Evolutionary conservation across 2,797 vertebrate genomes (phyloP), one percentile per base, ranked within the genome.

Genomic region (Periparus ater): DNA sequence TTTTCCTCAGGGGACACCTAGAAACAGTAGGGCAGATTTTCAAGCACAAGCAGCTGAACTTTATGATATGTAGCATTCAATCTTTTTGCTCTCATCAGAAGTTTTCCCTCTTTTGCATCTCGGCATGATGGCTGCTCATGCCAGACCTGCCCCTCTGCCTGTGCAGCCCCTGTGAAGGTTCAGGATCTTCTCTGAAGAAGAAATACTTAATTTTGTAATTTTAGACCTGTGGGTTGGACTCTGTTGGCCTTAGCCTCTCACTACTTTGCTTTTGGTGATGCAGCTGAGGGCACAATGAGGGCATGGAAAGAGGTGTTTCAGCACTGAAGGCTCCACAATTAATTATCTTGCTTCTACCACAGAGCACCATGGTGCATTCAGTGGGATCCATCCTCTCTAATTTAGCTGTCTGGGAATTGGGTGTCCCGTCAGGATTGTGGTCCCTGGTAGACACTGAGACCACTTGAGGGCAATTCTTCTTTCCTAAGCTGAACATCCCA

Each of bases 81-180:
- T n/a, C 40, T 50, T 34, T 72, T 32, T 30, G 0, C 15, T 27
- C 23, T 89, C 30, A 11, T 7, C 0, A 0, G 48, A 29, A 78
- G 62, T 6, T 42, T 5, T 76, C 30, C n/a, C 15, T 72, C 38
- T 82, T 89, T 72, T 70, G 50, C 11, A 21, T 11, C 26, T 54
- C 3, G 2, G 17, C 29, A 44, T 0, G 0, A 11, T 34, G 38
- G 6, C 76, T 80, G 72, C 26, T 63, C 1, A 0, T 29, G n/a
- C 40, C 75, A 88, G 19, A 72, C 27, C 34, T 88, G 45, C 20
- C 34, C 6, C 18, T 57, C 47, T 61, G 30, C 29, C 2, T 7
- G 38, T 32, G 51, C 60, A 82, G 51, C 14, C 32, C 30, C 11
- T 30, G 9, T 22, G 55, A 82, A 45, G 32, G 57, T 54, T 47